Percentiles rank a stretch among this genome's conserved stretches.
Conservation (phyloP, 2,113 vertebrate species). For the Halcyon senegalensis region DNA sequence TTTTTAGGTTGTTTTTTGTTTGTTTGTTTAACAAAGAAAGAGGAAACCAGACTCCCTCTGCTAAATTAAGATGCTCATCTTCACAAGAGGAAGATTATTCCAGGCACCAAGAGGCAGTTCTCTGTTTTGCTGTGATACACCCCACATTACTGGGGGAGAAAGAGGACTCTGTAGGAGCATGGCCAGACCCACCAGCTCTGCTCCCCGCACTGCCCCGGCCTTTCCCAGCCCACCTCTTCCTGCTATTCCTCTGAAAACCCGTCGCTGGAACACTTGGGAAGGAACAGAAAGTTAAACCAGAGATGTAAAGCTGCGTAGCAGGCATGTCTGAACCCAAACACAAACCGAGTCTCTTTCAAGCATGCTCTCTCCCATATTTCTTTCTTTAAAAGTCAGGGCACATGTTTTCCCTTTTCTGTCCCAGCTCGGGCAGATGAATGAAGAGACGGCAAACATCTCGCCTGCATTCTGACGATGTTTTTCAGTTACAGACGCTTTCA, state of each 20-base stretch:
- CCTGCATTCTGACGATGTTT: fast-evolving
- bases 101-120: fast-evolving
- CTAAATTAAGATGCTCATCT: not conserved
- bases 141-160: not conserved
- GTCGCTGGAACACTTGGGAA: not conserved
- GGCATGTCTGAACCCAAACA: not conserved
- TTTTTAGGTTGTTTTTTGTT: too few relatives aligned
- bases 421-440: not conserved
- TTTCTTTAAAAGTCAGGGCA: not conserved
- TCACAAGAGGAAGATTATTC: not conserved
- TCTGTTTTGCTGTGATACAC: not conserved
- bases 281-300: not conserved
- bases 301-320: not conserved
- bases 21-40: not conserved
- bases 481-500: not conserved
- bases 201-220: not conserved
- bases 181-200: not conserved
- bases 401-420: not conserved
- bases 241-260: not conserved
- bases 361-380: fast-evolving
- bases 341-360: not conserved
- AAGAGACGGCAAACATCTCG: not conserved
- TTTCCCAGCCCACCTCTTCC: fast-evolving
- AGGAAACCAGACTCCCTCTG: not conserved
- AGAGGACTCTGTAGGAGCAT: not conserved